These are phyloP conservation scores for Illadopsis cleaveri DNA, from an alignment of 2,113 vertebrate species.

Conservation along the genomic window DNA sequence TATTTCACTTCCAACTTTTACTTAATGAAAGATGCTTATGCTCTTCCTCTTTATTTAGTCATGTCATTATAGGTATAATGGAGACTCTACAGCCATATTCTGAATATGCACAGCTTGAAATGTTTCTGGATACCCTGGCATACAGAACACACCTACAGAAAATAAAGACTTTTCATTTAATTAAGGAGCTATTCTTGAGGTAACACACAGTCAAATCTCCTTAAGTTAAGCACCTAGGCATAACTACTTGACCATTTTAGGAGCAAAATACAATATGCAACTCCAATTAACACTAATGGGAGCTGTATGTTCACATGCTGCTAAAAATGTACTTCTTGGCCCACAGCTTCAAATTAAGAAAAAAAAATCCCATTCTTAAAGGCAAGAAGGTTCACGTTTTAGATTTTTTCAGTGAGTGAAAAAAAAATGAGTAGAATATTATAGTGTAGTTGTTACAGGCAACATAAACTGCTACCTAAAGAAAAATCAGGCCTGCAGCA, in stretches of 20 bases:
- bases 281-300: background rate
- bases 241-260: background rate
- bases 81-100: background rate
- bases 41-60: background rate
- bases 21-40: background rate
- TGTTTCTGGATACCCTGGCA: background rate
- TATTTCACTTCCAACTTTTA: background rate
- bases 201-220: background rate
- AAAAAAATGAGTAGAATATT: background rate
- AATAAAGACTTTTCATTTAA: background rate
- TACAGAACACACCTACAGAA: background rate
- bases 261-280: background rate
- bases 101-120: background rate
- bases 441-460: background rate
- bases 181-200: background rate
- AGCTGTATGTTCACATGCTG: background rate
- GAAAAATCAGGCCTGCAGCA: conserved; percentile 1
- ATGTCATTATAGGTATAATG: background rate
- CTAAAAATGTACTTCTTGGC: background rate
- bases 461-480: background rate
- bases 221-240: background rate
- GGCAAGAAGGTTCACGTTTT: background rate
- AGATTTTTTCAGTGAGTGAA: background rate
- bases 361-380: background rate
- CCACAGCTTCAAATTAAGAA: background rate